Percentiles rank a stretch among this genome's conserved stretches.
These are phyloP conservation scores for Andrena haemorrhoa DNA, from an alignment of 2,888 invertebrate genomes.

Conservation along the genomic window DNA sequence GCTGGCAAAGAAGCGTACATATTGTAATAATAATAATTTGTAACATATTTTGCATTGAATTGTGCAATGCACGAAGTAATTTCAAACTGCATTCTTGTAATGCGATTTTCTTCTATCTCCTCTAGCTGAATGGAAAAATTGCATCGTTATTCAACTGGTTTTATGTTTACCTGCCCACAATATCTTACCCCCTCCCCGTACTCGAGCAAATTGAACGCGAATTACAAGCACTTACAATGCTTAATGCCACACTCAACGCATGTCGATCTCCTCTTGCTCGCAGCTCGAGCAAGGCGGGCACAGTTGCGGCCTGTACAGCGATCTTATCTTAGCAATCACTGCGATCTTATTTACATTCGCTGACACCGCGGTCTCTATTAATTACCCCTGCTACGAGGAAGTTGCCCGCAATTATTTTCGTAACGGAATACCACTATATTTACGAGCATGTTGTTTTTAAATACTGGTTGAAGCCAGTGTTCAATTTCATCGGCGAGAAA, in stretches of 20 bases:
- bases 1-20: neutral
- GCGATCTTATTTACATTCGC: conserved; percentile 61
- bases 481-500: neutral
- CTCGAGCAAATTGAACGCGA: conserved; percentile 19
- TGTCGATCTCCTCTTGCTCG: conserved; percentile 15
- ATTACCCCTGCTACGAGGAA: conserved; percentile 48
- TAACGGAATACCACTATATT: conserved; percentile 19
- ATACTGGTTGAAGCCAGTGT: neutral
- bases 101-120: neutral
- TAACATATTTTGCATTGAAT: neutral
- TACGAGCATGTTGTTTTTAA: neutral
- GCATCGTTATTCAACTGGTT: neutral
- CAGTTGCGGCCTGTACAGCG: conserved; percentile 8
- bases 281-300: conserved; percentile 9
- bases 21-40: too few species aligned
- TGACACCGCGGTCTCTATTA: conserved; percentile 49
- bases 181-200: too few species aligned
- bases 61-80: neutral
- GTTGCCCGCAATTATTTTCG: conserved; percentile 17
- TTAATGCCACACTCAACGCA: conserved; percentile 16
- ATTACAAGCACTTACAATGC: conserved; percentile 20
- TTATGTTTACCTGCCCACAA: neutral
- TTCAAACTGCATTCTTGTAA: neutral
- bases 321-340: conserved; percentile 53
- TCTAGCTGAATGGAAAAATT: neutral